Evolutionary conservation across 2,888 invertebrate species (phyloP).

Genomic region (Opisthograptis luteolata): DNA sequence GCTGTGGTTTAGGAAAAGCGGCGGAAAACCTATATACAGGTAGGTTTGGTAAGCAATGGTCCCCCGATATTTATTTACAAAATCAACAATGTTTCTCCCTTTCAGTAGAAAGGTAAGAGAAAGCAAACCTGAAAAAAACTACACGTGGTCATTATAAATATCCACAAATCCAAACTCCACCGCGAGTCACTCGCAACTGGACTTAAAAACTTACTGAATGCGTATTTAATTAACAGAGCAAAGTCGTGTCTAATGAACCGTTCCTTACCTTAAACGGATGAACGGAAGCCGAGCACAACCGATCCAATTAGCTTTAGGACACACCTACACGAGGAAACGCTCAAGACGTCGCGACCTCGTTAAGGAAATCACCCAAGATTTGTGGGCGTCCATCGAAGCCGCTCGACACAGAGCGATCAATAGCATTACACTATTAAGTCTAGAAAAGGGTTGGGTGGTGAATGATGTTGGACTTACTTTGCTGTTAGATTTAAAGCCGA

Average conservation of each 20-base stretch:
- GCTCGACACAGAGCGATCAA: conserved; percentile 35
- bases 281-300: conserved; percentile 68
- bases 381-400: conserved; percentile 33
- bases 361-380: conserved; percentile 60
- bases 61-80: too few relatives aligned
- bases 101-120: neutral
- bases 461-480: too few relatives aligned
- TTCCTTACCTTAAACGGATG: conserved; percentile 77
- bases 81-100: neutral
- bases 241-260: conserved; percentile 75
- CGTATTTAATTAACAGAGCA: conserved; percentile 70
- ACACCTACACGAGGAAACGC: conserved; percentile 76
- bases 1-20: conserved; percentile 94
- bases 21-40: conserved; percentile 96
- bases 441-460: too few relatives aligned
- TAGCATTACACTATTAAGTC: too few relatives aligned
- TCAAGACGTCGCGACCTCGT: conserved; percentile 67
- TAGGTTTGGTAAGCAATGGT: neutral
- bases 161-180: conserved; percentile 21
- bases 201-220: conserved; percentile 51
- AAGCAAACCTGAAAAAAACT: conserved; percentile 17
- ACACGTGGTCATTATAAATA: conserved; percentile 17
- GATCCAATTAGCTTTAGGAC: conserved; percentile 76
- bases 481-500: too few relatives aligned
- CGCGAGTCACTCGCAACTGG: conserved; percentile 9